Evolutionary conservation across 2,113 vertebrate species (phyloP).

Genomic region (Rhinolophus ferrumequinum): DNA sequence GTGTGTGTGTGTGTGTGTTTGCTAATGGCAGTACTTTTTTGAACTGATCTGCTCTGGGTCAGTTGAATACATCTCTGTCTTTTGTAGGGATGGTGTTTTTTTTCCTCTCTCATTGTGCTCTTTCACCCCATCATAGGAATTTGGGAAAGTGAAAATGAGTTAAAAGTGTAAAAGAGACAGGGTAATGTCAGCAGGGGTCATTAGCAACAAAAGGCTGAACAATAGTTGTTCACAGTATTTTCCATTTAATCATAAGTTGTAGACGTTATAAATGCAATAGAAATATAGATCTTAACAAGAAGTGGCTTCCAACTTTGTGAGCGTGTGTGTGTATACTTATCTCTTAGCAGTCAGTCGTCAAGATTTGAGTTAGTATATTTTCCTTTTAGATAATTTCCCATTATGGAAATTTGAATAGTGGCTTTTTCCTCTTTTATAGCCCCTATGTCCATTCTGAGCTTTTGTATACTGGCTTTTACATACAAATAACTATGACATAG

Average conservation of each 20-base stretch:
- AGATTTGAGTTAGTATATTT: constrained; percentile 28
- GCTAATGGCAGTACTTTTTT: not conserved
- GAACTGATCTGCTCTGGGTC: not conserved
- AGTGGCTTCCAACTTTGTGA: not conserved
- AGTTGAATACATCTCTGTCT: not conserved
- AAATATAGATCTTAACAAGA: not conserved
- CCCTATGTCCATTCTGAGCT: not conserved
- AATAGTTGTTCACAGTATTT: not conserved
- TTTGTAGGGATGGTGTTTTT: not conserved
- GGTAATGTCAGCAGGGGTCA: accelerated
- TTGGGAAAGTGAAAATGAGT: constrained; percentile 12
- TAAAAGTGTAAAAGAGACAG: not conserved
- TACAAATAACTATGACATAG: not conserved
- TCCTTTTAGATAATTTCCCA: constrained; percentile 8
- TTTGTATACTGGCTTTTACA: not conserved
- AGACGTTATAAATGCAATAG: not conserved
- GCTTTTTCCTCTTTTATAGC: not conserved
- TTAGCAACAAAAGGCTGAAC: not conserved
- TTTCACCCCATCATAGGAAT: not conserved
- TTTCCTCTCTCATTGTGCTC: not conserved
- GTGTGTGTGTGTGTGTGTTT: no score
- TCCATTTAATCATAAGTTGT: not conserved
- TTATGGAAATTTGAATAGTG: not conserved
- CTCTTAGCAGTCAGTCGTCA: not conserved
- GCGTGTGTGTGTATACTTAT: accelerated